phyloP scores from a whole-genome alignment of 2,113 vertebrate species.

The Oostethus manadensis region DNA sequence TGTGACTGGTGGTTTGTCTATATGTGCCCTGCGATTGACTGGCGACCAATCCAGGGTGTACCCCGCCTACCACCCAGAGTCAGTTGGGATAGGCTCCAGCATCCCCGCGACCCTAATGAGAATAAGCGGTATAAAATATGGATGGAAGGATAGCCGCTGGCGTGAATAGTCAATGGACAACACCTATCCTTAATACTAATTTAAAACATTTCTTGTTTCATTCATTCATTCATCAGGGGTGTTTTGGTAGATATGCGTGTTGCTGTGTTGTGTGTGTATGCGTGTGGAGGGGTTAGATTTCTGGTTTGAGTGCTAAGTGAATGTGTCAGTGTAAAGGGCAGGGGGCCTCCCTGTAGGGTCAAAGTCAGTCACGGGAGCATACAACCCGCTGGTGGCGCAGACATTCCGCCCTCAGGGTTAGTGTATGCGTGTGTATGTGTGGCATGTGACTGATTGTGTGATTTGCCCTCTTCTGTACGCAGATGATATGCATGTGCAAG shows the following conservation, averaged over 20 bases:
- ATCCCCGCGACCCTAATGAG: too few species aligned
- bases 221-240: neutral
- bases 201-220: neutral
- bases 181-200: slow-evolving; percentile 10
- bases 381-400: slow-evolving; percentile 54
- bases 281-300: slow-evolving; percentile 26
- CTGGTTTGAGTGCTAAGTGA: slow-evolving; percentile 58
- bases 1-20: too few species aligned
- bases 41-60: too few species aligned
- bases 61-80: too few species aligned
- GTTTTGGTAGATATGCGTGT: neutral
- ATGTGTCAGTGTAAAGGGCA: slow-evolving; percentile 64
- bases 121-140: too few species aligned
- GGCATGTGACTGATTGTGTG: slow-evolving; percentile 19
- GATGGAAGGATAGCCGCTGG: slow-evolving; percentile 17
- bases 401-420: slow-evolving; percentile 49
- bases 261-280: slow-evolving; percentile 10
- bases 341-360: slow-evolving; percentile 46
- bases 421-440: slow-evolving; percentile 29
- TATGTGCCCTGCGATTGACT: too few species aligned
- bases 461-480: slow-evolving; percentile 18
- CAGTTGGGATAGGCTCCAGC: too few species aligned
- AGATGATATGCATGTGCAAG: slow-evolving; percentile 29
- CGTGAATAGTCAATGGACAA: slow-evolving; percentile 36
- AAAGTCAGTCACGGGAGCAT: slow-evolving; percentile 61